Percentiles rank a stretch among this genome's conserved stretches.
phyloP scores from a whole-genome alignment of 1,140 invertebrate species.

The Belonocnema kinseyi region DNA sequence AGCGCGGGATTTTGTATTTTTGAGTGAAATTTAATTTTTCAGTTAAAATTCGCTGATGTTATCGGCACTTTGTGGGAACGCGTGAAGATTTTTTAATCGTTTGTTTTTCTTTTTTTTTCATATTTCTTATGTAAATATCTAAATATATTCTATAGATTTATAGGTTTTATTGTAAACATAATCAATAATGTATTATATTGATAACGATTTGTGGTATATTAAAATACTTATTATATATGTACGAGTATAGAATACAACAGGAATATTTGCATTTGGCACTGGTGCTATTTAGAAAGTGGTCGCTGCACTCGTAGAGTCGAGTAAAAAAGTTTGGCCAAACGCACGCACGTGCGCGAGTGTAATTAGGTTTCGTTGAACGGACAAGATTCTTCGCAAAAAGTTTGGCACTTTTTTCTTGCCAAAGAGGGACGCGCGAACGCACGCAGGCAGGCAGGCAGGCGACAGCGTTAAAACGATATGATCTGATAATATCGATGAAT shows the following conservation, averaged over 20 bases:
- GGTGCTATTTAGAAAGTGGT: constrained; percentile 28
- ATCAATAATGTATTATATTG: constrained; percentile 73
- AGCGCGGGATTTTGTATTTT: not conserved
- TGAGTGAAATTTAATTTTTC: no score
- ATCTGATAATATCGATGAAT: constrained; percentile 15
- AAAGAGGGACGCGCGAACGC: not conserved
- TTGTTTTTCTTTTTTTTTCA: constrained; percentile 59
- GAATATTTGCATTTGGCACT: constrained; percentile 42
- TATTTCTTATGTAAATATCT: constrained; percentile 69
- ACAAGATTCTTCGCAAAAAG: constrained; percentile 12
- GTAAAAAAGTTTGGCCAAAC: constrained; percentile 34
- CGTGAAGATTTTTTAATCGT: constrained; percentile 41
- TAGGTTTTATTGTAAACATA: constrained; percentile 71
- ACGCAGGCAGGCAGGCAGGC: not conserved
- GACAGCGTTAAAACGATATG: constrained; percentile 37
- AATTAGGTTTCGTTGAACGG: constrained; percentile 2
- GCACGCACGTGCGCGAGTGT: no score
- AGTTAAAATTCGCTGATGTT: constrained; percentile 22
- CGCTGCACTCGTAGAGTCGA: constrained; percentile 41
- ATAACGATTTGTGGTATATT: constrained; percentile 69
- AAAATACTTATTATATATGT: constrained; percentile 53
- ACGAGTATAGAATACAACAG: constrained; percentile 50
- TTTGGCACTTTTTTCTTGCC: constrained; percentile 16
- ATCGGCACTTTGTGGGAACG: constrained; percentile 50
- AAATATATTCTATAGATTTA: constrained; percentile 69